These are phyloP conservation scores for Drosophila elegans DNA, from an alignment of 1,140 invertebrate genomes.

Conservation along the genomic window DNA sequence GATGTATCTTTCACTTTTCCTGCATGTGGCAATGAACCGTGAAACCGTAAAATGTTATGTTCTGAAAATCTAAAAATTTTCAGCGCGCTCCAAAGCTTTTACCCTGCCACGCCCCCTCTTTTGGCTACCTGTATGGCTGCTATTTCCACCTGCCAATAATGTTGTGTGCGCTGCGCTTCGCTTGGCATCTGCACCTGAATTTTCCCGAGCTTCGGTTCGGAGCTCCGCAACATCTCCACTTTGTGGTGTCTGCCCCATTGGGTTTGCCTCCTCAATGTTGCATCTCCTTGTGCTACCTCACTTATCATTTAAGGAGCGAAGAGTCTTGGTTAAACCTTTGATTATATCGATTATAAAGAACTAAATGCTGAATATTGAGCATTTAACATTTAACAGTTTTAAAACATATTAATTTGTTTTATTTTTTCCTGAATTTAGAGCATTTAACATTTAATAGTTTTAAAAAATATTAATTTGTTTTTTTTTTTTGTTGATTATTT, in stretches of 20 bases:
- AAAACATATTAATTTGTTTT: background rate
- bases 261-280: slow-evolving; percentile 1
- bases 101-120: slow-evolving; percentile 13
- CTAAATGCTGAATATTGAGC: slow-evolving; percentile 33
- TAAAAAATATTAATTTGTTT: no score
- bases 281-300: background rate
- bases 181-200: slow-evolving; percentile 46
- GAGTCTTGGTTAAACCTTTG: slow-evolving; percentile 15
- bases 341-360: slow-evolving; percentile 37
- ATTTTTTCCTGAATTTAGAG: no score
- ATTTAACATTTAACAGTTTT: background rate
- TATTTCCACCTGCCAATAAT: slow-evolving; percentile 63
- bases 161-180: slow-evolving; percentile 44
- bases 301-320: slow-evolving; percentile 1
- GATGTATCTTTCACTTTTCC: slow-evolving; percentile 78
- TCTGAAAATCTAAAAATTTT: slow-evolving; percentile 81
- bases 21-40: slow-evolving; percentile 81
- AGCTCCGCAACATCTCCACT: slow-evolving; percentile 33
- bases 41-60: slow-evolving; percentile 82
- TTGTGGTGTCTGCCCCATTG: slow-evolving; percentile 44
- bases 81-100: slow-evolving; percentile 72
- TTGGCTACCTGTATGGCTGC: slow-evolving; percentile 32
- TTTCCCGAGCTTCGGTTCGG: slow-evolving; percentile 11
- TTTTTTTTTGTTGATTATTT: no score
- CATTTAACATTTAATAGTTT: no score